Evolutionary conservation across 2,113 vertebrate genomes (phyloP).

Genomic region (Eudorcas thomsonii): DNA sequence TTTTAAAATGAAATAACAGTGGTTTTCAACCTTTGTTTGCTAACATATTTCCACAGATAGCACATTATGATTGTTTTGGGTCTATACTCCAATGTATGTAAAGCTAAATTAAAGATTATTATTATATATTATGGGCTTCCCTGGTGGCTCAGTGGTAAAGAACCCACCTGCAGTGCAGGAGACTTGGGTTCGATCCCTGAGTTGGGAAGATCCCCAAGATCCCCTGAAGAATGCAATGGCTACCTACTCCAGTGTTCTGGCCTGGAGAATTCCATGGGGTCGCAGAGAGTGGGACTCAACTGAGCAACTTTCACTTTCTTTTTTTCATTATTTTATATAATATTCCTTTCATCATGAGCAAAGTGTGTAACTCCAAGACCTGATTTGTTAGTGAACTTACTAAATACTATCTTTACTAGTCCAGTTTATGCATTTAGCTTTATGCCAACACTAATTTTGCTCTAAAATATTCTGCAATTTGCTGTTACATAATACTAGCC

Average conservation of each 20-base stretch:
- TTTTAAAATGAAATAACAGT: constrained; percentile 41
- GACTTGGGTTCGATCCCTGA: not conserved
- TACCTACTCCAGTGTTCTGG: not conserved
- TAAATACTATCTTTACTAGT: constrained; percentile 83
- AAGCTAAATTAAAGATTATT: constrained; percentile 4
- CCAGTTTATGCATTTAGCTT: constrained; percentile 73
- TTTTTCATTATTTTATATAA: not conserved
- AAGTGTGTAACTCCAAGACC: constrained; percentile 74
- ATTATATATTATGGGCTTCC: not conserved
- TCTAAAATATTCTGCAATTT: constrained; percentile 81
- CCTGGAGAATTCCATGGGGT: not conserved
- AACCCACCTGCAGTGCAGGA: not conserved
- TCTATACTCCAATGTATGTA: not conserved
- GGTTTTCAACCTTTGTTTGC: not conserved
- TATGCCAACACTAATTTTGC: constrained; percentile 79
- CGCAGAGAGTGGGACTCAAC: not conserved
- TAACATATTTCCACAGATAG: not conserved
- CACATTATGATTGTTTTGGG: not conserved
- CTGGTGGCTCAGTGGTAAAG: not conserved
- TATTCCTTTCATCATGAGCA: constrained; percentile 73
- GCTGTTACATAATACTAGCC: constrained; percentile 74
- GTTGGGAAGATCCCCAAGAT: not conserved
- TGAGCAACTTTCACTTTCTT: not conserved
- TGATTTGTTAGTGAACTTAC: constrained; percentile 81
- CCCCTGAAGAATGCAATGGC: not conserved